phyloP scores from a whole-genome alignment of 1,140 invertebrate genomes.

The Stegodyphus dumicola region DNA sequence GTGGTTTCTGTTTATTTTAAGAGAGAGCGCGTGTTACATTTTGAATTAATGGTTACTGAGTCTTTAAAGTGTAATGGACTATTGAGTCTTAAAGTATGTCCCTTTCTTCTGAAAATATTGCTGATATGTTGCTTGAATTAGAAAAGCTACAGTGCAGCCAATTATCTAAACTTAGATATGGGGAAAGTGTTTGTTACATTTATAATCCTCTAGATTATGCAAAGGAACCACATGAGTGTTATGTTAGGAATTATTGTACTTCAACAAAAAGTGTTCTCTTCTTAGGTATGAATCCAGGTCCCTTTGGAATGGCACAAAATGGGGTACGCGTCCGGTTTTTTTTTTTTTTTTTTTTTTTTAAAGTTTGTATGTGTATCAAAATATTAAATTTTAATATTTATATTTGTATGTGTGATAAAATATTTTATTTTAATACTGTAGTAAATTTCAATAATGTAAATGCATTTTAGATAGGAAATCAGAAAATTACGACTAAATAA shows the following conservation, averaged over 20 bases:
- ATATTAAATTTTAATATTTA: neutral
- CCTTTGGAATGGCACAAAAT: slow-evolving; percentile 94
- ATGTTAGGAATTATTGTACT: slow-evolving; percentile 77
- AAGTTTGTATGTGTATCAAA: neutral
- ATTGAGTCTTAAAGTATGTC: neutral
- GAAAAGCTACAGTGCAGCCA: slow-evolving; percentile 63
- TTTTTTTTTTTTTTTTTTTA: slow-evolving; percentile 1
- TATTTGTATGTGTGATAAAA: neutral
- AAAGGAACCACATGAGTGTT: slow-evolving; percentile 77
- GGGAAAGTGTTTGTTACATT: slow-evolving; percentile 73
- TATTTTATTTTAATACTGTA: no score
- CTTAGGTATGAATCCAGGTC: slow-evolving; percentile 93
- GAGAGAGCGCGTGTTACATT: no score
- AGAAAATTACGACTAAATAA: neutral
- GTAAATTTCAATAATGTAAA: no score
- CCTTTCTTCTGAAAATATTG: neutral
- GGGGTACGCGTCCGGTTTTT: slow-evolving; percentile 76
- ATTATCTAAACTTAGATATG: slow-evolving; percentile 68
- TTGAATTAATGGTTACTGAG: no score
- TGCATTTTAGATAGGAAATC: neutral
- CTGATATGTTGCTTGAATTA: slow-evolving; percentile 62
- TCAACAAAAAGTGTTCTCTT: slow-evolving; percentile 80
- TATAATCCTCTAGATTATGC: slow-evolving; percentile 91
- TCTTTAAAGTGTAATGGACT: no score
- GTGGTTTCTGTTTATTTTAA: no score